Base-by-base conservation (phyloP, 2,113 vertebrate genomes). In the Tursiops truncatus region DNA sequence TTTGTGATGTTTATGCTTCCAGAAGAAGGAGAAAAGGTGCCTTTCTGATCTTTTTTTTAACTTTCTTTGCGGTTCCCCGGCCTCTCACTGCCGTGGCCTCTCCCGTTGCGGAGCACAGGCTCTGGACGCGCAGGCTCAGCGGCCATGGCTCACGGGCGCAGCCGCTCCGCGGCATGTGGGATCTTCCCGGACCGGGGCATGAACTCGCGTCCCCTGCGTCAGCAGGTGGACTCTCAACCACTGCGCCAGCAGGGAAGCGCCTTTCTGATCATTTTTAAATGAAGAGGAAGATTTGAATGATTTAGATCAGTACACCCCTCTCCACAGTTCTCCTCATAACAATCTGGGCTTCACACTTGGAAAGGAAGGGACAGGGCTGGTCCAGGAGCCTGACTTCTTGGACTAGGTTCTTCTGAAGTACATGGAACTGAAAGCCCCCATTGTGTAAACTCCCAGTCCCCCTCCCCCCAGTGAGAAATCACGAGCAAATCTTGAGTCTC, bases 341-440 rank as follows among this genome's bases (percentile, higher is more conserved):
- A 58, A 38, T 65, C 83, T 38, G 50, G n/a, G 21, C 31, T 79
- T 91, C 56, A 28, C 36, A 11, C 74, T 82, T 84, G 91, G 63
- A 68, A 41, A 68, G 56, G 28, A 71, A 56, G 13, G 31, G 10
- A n/a, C n/a, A 76, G 6, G 60, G 25, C 53, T 87, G 68, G 21
- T 47, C 91, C 41, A 50, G 77, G 92, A 70, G 18, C 73, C 70
- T 67, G 74, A 53, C 83, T 33, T 89, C 6, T 41, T n/a, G 8
- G 14, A 31, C 79, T 31, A 74, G 38, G 21, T 76, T 74, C 89
- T 74, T 96, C 53, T 60, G 53, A 88, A 96, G 87, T 41, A 62
- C 47, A 20, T 0, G 23, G 82, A 90, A 17, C 70, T 97, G 96
- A 97, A 97, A 97, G 95, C 47, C n/a, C 73, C 65, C 70, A 94